These are phyloP conservation scores for Drosophila incognita DNA, from an alignment of 2,888 invertebrate species.

Conservation along the genomic window DNA sequence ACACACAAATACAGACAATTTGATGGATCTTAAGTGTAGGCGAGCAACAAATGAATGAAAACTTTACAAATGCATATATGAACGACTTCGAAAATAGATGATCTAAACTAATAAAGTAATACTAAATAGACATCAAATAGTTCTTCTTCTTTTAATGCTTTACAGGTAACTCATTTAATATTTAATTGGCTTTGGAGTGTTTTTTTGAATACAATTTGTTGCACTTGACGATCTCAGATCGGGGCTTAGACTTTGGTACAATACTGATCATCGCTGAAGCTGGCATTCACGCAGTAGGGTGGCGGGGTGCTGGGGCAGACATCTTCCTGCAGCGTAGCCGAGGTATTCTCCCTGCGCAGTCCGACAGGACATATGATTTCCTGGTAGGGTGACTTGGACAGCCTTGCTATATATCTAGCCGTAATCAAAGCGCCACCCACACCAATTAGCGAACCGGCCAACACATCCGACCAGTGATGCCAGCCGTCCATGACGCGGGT, in stretches of 20 bases:
- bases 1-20: slow-evolving; percentile 2
- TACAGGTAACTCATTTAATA: slow-evolving; percentile 4
- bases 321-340: slow-evolving; percentile 76
- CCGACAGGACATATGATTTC: slow-evolving; percentile 19
- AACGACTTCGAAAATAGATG: slow-evolving; percentile 13
- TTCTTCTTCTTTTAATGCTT: slow-evolving; percentile 3
- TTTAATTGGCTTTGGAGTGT: slow-evolving; percentile 59
- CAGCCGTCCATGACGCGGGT: slow-evolving; percentile 80
- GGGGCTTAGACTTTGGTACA: slow-evolving; percentile 74
- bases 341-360: slow-evolving; percentile 68
- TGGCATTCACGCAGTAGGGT: slow-evolving; percentile 67
- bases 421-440: slow-evolving; percentile 71
- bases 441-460: slow-evolving; percentile 72
- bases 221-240: slow-evolving; percentile 7
- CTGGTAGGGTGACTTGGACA: slow-evolving; percentile 43
- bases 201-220: slow-evolving; percentile 23
- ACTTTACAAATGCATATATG: slow-evolving; percentile 47
- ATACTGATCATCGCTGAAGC: slow-evolving; percentile 70
- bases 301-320: slow-evolving; percentile 74
- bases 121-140: slow-evolving; percentile 4
- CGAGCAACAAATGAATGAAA: slow-evolving; percentile 25
- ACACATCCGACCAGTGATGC: slow-evolving; percentile 83
- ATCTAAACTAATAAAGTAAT: slow-evolving; percentile 3
- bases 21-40: slow-evolving; percentile 10
- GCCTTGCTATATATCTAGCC: slow-evolving; percentile 64